Base-by-base conservation (phyloP, 2,113 vertebrate species). In the Takifugu bimaculatus region DNA sequence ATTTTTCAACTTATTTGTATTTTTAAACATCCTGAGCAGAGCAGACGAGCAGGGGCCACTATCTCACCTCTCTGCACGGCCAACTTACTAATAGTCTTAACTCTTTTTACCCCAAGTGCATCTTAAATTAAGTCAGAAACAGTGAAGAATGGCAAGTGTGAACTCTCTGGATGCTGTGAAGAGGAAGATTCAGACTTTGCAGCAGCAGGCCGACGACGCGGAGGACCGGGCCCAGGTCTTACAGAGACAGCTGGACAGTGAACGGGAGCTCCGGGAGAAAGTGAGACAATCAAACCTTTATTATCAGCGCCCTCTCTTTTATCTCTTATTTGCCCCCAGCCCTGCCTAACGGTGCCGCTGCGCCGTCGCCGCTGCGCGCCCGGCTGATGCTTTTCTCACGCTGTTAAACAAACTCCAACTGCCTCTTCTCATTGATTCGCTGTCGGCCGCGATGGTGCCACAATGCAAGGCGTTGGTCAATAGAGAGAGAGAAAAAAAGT, bases 171-270 rank as follows among this genome's bases (percentile, higher is more conserved):
- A 97, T 73, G 93, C 95, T 27, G 96, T 97, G 74, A 96, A 97
- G 86, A 94, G 94, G 87, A 98, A 98, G 92, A 97, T 98, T 88
- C 95, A 96, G 90, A 92, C 91, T 89, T 92, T 98, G 90, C 96
- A 98, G 90, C 95, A 94, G 88, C 94, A 98, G 88, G 96, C 95
- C 54, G 96, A 97, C 87, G 93, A 96, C 80, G 96, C 95, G 29
- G 96, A 97, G 84, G 95, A 96, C 60, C 93, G 94, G 63, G 93
- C 96, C 62, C 91, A 96, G 87, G 79, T 84, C 66, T 90, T 96
- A 68, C 96, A 98, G 91, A 91, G 92, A 78, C 93, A 96, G 67
- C 87, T 95, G 90, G 95, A 98, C 89, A 87, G 90, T 77, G 96
- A 98, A 90, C 93, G 94, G 74, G 93, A 97, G 88, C 91, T 91